Evolutionary conservation across 2,113 vertebrate genomes (phyloP), one percentile per base, ranked within the genome.

Genomic region (Kobus ellipsiprymnus): DNA sequence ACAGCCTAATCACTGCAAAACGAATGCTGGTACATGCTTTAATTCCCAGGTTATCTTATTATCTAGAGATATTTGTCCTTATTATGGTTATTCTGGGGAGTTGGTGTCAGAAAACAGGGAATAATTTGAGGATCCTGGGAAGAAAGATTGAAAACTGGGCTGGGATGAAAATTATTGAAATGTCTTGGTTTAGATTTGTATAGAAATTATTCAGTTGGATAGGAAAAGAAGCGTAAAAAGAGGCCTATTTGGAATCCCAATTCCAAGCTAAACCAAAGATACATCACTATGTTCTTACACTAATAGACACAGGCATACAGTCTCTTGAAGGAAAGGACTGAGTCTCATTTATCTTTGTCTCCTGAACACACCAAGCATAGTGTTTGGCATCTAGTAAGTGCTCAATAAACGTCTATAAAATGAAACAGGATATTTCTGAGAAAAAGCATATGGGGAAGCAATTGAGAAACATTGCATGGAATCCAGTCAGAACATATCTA

Each of bases 41-140:
- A 98, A 97, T 96, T 98, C 96, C 93, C 96, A 97, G 40, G 95
- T 95, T 94, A 97, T 97, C 95, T 97, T 97, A 97, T 98, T 96
- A 98, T 94, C 96, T 87, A 96, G 97, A 93, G 98, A 89, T 98
- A 95, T 97, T 85, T 97, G 62, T 96, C 91, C 95, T 97, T 96
- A 95, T 97, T 95, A 97, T 96, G 97, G 96, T 95, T 97, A 98
- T 96, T 96, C 86, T 85, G 71, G 77, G 86, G 16, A 91, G 94
- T 67, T 13, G 2, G 44, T 92, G 44, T 97, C 91, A 97, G 86
- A 97, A 98, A 97, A 90, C 5, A 67, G 48, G 88, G 62, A 97
- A 91, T 95, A 96, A 97, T 97, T 97, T 97, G 91, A 94, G 27
- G 36, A 84, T 71, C 50, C 52, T 89, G 27, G 67, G 55, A 97